These are phyloP conservation scores for Eupleurogrammus muticus DNA, from an alignment of 2,797 vertebrate species.

Conservation along the genomic window DNA sequence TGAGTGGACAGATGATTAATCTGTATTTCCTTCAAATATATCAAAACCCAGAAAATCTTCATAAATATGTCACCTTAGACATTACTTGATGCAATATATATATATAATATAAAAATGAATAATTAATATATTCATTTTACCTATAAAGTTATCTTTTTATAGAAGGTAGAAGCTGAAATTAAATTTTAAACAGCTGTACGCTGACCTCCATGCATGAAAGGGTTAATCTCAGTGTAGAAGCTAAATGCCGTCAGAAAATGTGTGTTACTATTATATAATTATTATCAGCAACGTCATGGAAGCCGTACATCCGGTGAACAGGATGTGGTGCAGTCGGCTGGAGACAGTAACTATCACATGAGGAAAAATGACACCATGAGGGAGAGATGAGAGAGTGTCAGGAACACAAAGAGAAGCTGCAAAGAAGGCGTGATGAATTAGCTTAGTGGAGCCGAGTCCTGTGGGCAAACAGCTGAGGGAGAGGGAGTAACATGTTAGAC, in stretches of 20 bases:
- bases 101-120: too few species aligned
- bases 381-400: slow-evolving; percentile 31
- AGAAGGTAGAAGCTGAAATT: too few species aligned
- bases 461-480: slow-evolving; percentile 46
- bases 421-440: slow-evolving; percentile 50
- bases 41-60: too few species aligned
- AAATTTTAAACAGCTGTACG: too few species aligned
- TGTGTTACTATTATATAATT: slow-evolving; percentile 11
- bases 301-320: slow-evolving; percentile 6
- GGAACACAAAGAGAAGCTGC: slow-evolving; percentile 18
- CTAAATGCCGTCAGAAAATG: slow-evolving; percentile 4
- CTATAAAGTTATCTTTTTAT: too few species aligned
- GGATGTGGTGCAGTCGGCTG: not conserved
- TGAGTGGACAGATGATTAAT: too few species aligned
- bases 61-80: too few species aligned
- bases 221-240: slow-evolving; percentile 1
- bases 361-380: slow-evolving; percentile 38
- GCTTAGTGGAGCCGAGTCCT: slow-evolving; percentile 48
- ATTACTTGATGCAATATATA: too few species aligned
- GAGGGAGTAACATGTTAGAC: slow-evolving; percentile 32
- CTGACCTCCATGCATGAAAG: too few species aligned
- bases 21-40: too few species aligned
- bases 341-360: slow-evolving; percentile 20
- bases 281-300: slow-evolving; percentile 19
- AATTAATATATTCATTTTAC: too few species aligned